Percentiles rank a stretch among this genome's conserved stretches.
These are phyloP conservation scores for Drosophila algonquin DNA, from an alignment of 2,888 invertebrate species.

Conservation along the genomic window DNA sequence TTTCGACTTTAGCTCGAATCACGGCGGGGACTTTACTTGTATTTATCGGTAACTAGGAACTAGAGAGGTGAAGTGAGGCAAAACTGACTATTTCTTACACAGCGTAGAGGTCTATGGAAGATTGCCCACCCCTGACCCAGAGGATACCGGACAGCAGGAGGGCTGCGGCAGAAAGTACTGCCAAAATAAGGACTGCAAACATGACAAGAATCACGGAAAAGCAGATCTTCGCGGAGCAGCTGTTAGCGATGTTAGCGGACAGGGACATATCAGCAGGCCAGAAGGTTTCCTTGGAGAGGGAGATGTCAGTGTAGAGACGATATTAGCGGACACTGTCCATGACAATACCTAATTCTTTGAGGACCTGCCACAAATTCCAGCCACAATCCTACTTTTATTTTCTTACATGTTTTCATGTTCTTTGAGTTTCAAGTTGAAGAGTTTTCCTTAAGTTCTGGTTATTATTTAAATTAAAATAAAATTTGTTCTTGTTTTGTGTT, in stretches of 20 bases:
- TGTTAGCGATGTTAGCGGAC: too few relatives aligned
- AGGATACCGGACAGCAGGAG: background rate
- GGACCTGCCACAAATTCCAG: too few relatives aligned
- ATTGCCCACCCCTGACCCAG: background rate
- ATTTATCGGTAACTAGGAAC: slow-evolving; percentile 68
- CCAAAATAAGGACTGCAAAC: background rate
- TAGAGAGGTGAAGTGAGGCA: background rate
- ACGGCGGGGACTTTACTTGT: slow-evolving; percentile 75
- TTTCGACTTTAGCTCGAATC: slow-evolving; percentile 67
- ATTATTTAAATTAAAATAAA: background rate
- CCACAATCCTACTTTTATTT: too few relatives aligned
- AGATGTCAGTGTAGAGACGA: too few relatives aligned
- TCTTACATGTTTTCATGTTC: background rate
- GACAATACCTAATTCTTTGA: too few relatives aligned
- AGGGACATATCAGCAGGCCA: too few relatives aligned
- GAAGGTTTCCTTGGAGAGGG: too few relatives aligned
- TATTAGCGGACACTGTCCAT: too few relatives aligned
- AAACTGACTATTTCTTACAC: background rate
- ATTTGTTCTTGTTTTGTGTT: background rate
- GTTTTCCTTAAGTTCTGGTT: background rate
- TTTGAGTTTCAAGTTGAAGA: background rate
- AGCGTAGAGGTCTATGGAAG: slow-evolving; percentile 55
- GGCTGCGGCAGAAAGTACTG: background rate
- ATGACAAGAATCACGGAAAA: too few relatives aligned
- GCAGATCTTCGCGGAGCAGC: too few relatives aligned